Conservation (phyloP, 23 tunicate genomes). For the Trididemnum nubilum region DNA sequence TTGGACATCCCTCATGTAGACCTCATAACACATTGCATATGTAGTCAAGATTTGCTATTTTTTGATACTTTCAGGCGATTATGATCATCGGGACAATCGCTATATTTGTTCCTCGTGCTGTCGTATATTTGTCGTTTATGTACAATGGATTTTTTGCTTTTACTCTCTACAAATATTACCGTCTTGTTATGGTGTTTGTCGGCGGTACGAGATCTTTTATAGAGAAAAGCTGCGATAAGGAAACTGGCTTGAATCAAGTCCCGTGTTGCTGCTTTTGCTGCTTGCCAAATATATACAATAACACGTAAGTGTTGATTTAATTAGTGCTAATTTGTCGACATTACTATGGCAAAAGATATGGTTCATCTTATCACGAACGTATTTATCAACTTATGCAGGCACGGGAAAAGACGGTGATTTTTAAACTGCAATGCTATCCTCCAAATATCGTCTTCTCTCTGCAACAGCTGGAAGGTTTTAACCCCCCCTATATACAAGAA, state of each 20-base stretch:
- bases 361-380: not conserved
- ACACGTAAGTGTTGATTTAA: conserved; percentile 43
- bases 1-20: too few relatives aligned
- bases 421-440: not conserved
- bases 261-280: conserved; percentile 85
- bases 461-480: too few relatives aligned
- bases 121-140: conserved; percentile 64
- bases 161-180: conserved; percentile 74
- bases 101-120: conserved; percentile 72
- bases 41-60: too few relatives aligned
- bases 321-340: too few relatives aligned
- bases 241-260: conserved; percentile 39
- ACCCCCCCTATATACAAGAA: too few relatives aligned
- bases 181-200: conserved; percentile 74
- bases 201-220: conserved; percentile 82
- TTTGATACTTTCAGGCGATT: conserved; percentile 72
- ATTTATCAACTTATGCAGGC: not conserved
- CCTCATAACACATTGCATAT: too few relatives aligned
- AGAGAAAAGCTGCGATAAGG: conserved; percentile 48
- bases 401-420: too few relatives aligned
- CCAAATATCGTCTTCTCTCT: too few relatives aligned
- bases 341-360: not conserved
- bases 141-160: conserved; percentile 70
- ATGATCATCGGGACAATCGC: conserved; percentile 69
- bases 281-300: conserved; percentile 73